A percentile compares a stretch with the other conserved stretches of the same genome.
Evolutionary conservation across 2,888 invertebrate species (phyloP).

Genomic region (Synanthedon myopaeformis): DNA sequence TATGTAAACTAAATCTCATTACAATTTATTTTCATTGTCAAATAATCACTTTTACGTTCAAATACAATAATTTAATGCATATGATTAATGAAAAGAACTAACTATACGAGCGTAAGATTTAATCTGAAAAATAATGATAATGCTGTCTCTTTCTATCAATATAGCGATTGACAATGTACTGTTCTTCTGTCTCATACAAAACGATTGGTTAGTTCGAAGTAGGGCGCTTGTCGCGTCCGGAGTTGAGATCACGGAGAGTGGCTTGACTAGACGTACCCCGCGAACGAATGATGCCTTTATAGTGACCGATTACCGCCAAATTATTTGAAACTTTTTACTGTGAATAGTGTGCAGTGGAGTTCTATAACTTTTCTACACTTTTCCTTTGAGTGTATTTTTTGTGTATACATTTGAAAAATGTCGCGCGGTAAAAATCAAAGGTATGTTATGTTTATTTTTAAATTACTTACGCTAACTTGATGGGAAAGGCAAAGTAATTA

Average conservation of each 20-base stretch:
- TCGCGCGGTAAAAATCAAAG: constrained; percentile 46
- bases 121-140: neutral
- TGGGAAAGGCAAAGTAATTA: neutral
- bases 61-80: too few species aligned
- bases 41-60: too few species aligned
- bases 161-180: constrained; percentile 16
- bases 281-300: constrained; percentile 54
- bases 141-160: constrained; percentile 26
- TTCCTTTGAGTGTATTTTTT: constrained; percentile 24
- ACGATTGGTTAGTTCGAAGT: constrained; percentile 51
- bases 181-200: constrained; percentile 31
- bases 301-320: constrained; percentile 59
- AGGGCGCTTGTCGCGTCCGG: constrained; percentile 56
- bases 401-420: constrained; percentile 34
- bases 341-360: constrained; percentile 28
- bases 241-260: constrained; percentile 63
- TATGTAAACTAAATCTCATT: neutral
- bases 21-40: too few species aligned
- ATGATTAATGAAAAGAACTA: too few species aligned
- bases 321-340: constrained; percentile 30
- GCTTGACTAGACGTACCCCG: constrained; percentile 52
- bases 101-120: neutral
- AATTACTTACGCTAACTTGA: neutral
- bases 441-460: constrained; percentile 30
- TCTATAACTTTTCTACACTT: constrained; percentile 11